Percentiles rank a stretch among this genome's conserved stretches.
These are phyloP conservation scores for Atethmia centrago DNA, from an alignment of 2,888 invertebrate genomes.

Conservation along the genomic window DNA sequence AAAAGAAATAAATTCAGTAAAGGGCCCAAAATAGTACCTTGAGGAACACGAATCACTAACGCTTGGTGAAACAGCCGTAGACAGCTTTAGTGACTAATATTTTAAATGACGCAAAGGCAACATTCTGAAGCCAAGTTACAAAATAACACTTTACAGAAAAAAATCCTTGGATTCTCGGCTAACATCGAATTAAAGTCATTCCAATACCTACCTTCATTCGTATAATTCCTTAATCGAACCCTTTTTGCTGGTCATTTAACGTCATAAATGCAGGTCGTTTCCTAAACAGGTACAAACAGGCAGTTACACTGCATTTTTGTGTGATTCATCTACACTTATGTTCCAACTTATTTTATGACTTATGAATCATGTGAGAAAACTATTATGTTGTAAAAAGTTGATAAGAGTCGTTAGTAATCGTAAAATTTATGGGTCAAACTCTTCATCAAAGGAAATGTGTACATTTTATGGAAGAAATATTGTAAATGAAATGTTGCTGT, in stretches of 20 bases:
- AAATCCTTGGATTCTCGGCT: background rate
- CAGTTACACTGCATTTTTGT: constrained; percentile 74
- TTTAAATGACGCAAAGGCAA: background rate
- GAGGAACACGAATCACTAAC: background rate
- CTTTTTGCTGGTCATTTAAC: constrained; percentile 45
- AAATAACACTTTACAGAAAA: constrained; percentile 18
- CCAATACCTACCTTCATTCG: constrained; percentile 34
- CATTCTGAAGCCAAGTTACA: background rate
- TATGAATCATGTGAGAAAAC: constrained; percentile 72
- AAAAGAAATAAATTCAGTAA: too few species aligned
- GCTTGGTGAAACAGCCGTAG: background rate
- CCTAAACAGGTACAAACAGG: constrained; percentile 60
- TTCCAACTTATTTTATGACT: constrained; percentile 66
- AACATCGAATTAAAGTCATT: constrained; percentile 30
- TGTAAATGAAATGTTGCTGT: constrained; percentile 14
- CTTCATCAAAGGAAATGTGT: constrained; percentile 41
- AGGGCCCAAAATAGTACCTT: constrained; percentile 5
- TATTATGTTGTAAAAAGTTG: constrained; percentile 58
- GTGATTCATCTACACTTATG: constrained; percentile 70
- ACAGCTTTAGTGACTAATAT: background rate
- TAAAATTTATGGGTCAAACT: constrained; percentile 49
- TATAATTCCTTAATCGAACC: constrained; percentile 46
- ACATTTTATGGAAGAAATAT: constrained; percentile 22
- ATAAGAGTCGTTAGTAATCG: constrained; percentile 45
- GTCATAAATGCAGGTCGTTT: constrained; percentile 62